Percentiles rank a stretch among this genome's conserved stretches.
Evolutionary conservation across 2,888 invertebrate genomes (phyloP).

Genomic region (Lasioglossum marginatum): DNA sequence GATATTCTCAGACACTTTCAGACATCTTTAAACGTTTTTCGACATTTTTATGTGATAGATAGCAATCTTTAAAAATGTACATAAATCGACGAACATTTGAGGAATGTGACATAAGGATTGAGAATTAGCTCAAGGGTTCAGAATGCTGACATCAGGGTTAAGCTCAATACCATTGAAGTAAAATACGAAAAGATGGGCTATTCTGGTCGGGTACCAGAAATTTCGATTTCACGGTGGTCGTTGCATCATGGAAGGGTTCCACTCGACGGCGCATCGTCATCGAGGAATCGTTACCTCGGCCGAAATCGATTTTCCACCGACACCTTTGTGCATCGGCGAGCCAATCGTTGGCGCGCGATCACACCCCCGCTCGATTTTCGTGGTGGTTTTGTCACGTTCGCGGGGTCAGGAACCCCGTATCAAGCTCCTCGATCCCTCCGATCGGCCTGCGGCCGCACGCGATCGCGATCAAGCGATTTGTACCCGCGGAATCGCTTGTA

Average conservation of each 20-base stretch:
- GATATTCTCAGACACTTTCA: too few species aligned
- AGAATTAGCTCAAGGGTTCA: not conserved
- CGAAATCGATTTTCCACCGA: conserved; percentile 50
- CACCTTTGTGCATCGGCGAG: conserved; percentile 11
- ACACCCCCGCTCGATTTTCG: conserved; percentile 19
- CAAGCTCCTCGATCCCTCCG: not conserved
- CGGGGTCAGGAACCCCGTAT: conserved; percentile 27
- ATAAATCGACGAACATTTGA: not conserved
- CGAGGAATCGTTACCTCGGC: conserved; percentile 44
- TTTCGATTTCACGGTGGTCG: conserved; percentile 45
- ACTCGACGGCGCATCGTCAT: conserved; percentile 42
- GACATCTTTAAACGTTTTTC: too few species aligned
- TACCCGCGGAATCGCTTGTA: conserved; percentile 30
- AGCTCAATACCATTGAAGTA: not conserved
- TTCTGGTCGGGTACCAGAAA: conserved; percentile 8
- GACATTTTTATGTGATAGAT: not conserved
- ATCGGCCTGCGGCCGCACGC: conserved; percentile 25
- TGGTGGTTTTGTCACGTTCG: conserved; percentile 11
- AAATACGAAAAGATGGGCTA: not conserved
- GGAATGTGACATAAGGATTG: not conserved
- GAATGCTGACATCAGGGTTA: not conserved
- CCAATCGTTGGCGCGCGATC: conserved; percentile 18
- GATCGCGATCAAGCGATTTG: conserved; percentile 30
- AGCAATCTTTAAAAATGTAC: not conserved
- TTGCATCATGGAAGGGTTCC: not conserved